phyloP scores from a whole-genome alignment of 2,888 invertebrate species.

The Peribatodes rhomboidaria region DNA sequence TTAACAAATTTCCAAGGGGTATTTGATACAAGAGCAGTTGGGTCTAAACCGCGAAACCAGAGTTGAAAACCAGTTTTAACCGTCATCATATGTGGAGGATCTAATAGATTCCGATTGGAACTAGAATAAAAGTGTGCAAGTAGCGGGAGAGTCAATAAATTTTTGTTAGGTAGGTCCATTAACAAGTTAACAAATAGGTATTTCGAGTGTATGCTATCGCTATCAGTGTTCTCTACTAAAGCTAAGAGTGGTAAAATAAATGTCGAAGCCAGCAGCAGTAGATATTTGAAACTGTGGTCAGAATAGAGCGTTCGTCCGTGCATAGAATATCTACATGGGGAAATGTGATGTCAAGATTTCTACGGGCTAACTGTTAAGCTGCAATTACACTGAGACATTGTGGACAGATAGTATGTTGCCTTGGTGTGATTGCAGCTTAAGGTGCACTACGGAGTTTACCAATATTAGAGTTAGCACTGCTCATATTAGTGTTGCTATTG shows the following conservation, averaged over 20 bases:
- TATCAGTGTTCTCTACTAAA: conserved; percentile 7
- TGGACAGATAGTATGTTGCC: neutral
- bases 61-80: neutral
- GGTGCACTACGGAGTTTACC: conserved; percentile 51
- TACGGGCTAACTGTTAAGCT: conserved; percentile 10
- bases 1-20: no score
- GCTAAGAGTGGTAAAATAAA: neutral
- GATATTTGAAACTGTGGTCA: neutral
- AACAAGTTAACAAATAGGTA: neutral
- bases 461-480: conserved; percentile 63
- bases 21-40: no score
- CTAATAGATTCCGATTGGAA: neutral
- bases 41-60: no score
- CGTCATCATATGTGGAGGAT: neutral
- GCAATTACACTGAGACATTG: neutral
- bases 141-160: neutral
- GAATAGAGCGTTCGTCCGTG: conserved; percentile 1
- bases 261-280: conserved; percentile 8
- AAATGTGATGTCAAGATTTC: conserved; percentile 4
- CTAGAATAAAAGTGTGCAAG: neutral
- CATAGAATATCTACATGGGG: conserved; percentile 4
- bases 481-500: conserved; percentile 60
- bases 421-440: conserved; percentile 1
- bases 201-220: neutral
- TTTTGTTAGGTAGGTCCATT: neutral